Base-by-base conservation (phyloP, 2,797 vertebrate genomes). In the Eutrigla gurnardus region DNA sequence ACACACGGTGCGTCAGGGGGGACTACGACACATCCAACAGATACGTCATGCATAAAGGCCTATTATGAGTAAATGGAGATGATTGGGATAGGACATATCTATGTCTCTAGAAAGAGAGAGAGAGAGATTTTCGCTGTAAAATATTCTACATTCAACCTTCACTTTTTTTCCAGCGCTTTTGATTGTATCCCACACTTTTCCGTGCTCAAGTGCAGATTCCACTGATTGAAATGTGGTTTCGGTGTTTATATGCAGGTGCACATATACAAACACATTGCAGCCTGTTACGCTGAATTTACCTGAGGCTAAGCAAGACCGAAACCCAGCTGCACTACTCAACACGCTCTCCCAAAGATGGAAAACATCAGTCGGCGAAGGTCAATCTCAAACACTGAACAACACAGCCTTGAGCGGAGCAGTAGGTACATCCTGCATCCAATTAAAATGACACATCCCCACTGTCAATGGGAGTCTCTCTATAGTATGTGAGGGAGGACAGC, bases 371-470 rank as follows among this genome's bases (percentile, higher is more conserved):
- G 12, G 12, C 7, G 54, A 64, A 63, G 62, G 70, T 52, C 57
- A 67, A n/a, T 18, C 66, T 81, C 42, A 59, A 36, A 68, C 14
- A 25, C 62, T 42, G 70, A 69, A 77, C 50, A 75, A 25, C 46
- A n/a, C 63, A 71, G 75, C 81, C 89, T 86, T 84, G 80, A 85
- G 73, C 73, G 4, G 68, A 67, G 69, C 73, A 75, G 73, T 62
- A 52, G 60, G 73, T 69, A 43, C 62, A 52, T 70, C 73, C 89
- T 88, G 88, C 78, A 82, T 83, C 81, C 86, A 88, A 86, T 89
- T 83, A 89, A 75, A 74, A 73, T 78, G 82, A 87, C 75, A 84
- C 80, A 86, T 87, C 72, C 25, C 64, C 43, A 57, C 80, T 86
- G 86, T 73, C 78, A 73, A 55, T 25, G 72, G 78, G 74, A 84